These are phyloP conservation scores for Myotis lucifugus DNA, from an alignment of 2,113 vertebrate genomes.

Conservation along the genomic window DNA sequence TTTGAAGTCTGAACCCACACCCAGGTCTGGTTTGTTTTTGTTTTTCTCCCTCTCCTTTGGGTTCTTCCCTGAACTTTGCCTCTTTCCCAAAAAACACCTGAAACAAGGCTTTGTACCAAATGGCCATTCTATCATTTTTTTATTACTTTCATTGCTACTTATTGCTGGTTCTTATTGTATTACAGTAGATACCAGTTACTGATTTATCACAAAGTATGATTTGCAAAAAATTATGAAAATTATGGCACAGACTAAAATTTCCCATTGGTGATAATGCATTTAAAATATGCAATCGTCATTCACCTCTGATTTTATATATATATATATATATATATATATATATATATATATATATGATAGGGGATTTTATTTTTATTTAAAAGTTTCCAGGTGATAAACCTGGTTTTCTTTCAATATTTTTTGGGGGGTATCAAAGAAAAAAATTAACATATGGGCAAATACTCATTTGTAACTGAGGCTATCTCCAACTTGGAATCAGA, in stretches of 20 bases:
- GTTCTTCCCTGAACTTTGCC: neutral
- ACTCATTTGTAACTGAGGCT: neutral
- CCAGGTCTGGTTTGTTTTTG: slow-evolving; percentile 56
- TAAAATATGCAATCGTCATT: neutral
- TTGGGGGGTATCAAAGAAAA: neutral
- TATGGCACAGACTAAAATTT: neutral
- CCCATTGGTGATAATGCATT: neutral
- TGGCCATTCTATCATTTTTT: neutral
- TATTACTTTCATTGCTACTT: neutral
- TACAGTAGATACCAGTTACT: neutral
- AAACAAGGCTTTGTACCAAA: slow-evolving; percentile 10
- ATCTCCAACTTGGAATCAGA: neutral
- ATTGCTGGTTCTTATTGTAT: neutral
- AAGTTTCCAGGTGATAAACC: slow-evolving; percentile 13
- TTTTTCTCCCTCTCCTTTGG: slow-evolving; percentile 10
- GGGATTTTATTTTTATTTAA: slow-evolving; percentile 9
- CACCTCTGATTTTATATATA: neutral
- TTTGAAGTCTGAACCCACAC: slow-evolving; percentile 64
- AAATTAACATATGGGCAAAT: neutral
- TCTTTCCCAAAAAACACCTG: neutral
- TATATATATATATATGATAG: neutral
- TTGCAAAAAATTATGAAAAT: slow-evolving; percentile 5
- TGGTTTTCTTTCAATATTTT: neutral
- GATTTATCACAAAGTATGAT: neutral
- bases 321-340: neutral